Conservation (phyloP, 2,888 invertebrate species). For the Phalera bucephala region DNA sequence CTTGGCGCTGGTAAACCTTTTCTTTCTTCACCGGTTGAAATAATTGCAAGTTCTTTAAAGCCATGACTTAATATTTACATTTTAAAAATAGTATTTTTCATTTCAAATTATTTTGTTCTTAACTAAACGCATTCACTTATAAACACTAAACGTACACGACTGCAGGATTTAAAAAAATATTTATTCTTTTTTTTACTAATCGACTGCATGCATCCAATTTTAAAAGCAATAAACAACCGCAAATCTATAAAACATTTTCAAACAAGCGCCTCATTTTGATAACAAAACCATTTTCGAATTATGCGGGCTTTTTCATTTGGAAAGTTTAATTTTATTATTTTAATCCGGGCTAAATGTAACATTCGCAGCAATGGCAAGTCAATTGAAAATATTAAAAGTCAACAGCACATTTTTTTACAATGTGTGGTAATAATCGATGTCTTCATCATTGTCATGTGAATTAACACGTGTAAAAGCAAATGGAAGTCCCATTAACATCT, state of each 20-base stretch:
- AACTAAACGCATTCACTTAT: no score
- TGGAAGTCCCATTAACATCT: no score
- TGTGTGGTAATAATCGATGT: slow-evolving; percentile 41
- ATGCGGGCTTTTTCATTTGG: slow-evolving; percentile 26
- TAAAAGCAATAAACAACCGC: slow-evolving; percentile 10
- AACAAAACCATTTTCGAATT: slow-evolving; percentile 21
- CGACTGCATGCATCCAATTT: slow-evolving; percentile 7
- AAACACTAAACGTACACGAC: no score
- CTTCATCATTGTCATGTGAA: slow-evolving; percentile 40
- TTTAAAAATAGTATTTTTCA: slow-evolving; percentile 30
- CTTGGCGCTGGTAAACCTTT: slow-evolving; percentile 60
- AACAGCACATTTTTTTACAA: slow-evolving; percentile 12
- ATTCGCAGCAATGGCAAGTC: no score
- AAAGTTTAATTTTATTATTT: no score
- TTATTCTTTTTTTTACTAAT: slow-evolving; percentile 1
- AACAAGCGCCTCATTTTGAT: slow-evolving; percentile 26
- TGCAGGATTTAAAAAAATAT: no score
- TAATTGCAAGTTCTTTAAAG: slow-evolving; percentile 68
- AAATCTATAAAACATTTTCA: slow-evolving; percentile 5
- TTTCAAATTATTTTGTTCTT: no score
- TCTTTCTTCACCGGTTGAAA: slow-evolving; percentile 61
- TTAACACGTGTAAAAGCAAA: slow-evolving; percentile 25
- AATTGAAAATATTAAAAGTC: no score
- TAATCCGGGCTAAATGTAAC: no score
- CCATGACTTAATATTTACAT: slow-evolving; percentile 45